Conservation (phyloP, 2,797 vertebrate genomes). For the Xenopus petersii region DNA sequence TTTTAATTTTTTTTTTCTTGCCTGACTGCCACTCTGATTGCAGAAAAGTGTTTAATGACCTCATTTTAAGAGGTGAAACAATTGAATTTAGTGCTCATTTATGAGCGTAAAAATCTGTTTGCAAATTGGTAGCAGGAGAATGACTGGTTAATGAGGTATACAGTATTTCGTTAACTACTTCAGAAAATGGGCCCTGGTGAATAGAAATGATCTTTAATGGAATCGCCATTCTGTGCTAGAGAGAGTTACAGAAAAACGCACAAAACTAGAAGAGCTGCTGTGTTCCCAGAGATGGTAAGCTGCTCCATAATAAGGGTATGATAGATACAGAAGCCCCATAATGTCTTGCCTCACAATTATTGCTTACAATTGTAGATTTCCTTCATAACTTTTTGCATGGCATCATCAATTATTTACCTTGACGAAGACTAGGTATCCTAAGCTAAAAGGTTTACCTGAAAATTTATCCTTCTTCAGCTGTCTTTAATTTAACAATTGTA, state of each 20-base stretch:
- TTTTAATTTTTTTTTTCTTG: slow-evolving; percentile 38
- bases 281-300: too few relatives aligned
- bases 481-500: too few relatives aligned
- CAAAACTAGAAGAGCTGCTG: too few relatives aligned
- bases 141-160: slow-evolving; percentile 24
- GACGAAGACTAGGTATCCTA: too few relatives aligned
- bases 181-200: neutral
- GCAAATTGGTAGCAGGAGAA: slow-evolving; percentile 28
- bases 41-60: slow-evolving; percentile 18
- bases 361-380: too few relatives aligned
- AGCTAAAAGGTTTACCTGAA: too few relatives aligned
- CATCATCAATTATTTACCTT: too few relatives aligned
- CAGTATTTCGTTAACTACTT: slow-evolving; percentile 12
- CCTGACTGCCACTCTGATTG: slow-evolving; percentile 10
- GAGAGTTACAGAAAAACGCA: neutral
- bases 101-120: slow-evolving; percentile 29
- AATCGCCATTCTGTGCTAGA: neutral
- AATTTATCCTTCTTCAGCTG: too few relatives aligned
- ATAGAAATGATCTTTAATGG: slow-evolving; percentile 8
- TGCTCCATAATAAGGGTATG: too few relatives aligned
- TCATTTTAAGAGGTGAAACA: slow-evolving; percentile 37
- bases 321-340: too few relatives aligned
- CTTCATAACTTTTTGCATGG: too few relatives aligned
- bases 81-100: slow-evolving; percentile 31
- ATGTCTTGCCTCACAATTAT: too few relatives aligned